A percentile compares a stretch with the other conserved stretches of the same genome.
These are phyloP conservation scores for Syrrhaptes paradoxus DNA, from an alignment of 2,113 vertebrate species.

Conservation along the genomic window DNA sequence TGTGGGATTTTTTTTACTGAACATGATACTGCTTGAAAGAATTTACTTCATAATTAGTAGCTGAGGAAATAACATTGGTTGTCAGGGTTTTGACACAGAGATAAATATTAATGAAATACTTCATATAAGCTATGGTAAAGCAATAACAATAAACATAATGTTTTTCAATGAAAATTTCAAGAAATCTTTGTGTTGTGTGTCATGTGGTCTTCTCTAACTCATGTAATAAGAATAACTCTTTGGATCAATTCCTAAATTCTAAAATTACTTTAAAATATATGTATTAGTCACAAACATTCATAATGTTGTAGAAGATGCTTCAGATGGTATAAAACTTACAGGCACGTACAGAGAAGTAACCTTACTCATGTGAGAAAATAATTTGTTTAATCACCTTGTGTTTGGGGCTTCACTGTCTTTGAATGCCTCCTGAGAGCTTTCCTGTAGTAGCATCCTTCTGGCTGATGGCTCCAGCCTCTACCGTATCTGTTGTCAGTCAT, in stretches of 20 bases:
- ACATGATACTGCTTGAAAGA: background rate
- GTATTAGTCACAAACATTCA: background rate
- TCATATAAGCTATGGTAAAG: background rate
- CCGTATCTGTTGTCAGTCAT: background rate
- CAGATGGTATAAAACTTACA: background rate
- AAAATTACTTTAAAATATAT: background rate
- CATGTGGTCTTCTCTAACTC: background rate
- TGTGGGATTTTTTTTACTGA: background rate
- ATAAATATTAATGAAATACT: constrained; percentile 10
- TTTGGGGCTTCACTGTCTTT: background rate
- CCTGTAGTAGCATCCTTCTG: background rate
- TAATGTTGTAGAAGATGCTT: background rate
- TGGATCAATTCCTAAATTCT: background rate
- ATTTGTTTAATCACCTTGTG: background rate
- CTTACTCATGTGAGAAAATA: background rate
- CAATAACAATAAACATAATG: no score
- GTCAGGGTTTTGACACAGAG: background rate
- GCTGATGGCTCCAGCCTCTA: background rate
- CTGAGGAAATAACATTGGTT: background rate
- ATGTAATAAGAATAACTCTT: background rate
- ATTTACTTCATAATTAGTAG: background rate
- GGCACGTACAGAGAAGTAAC: background rate
- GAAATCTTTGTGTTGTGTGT: background rate
- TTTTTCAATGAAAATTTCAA: background rate
- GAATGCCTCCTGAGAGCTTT: background rate